Conservation (phyloP, 2,888 invertebrate genomes). For the Tachystola acroxantha region DNA sequence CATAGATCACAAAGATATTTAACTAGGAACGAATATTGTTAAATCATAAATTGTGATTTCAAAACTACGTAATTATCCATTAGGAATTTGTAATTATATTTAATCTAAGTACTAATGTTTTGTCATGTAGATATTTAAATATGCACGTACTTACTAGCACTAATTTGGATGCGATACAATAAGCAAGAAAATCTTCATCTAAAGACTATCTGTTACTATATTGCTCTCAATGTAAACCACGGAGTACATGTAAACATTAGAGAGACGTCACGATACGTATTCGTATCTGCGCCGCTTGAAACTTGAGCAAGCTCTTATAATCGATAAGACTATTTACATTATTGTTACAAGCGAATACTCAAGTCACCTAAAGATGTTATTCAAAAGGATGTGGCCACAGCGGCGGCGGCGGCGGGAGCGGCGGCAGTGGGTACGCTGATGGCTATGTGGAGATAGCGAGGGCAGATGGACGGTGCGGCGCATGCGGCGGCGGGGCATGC, state of each 20-base stretch:
- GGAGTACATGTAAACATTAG: no score
- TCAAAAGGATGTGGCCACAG: conserved; percentile 55
- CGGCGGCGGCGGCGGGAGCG: conserved; percentile 53
- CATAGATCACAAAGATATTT: conserved; percentile 33
- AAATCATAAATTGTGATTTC: conserved; percentile 13
- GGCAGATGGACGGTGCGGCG: conserved; percentile 44
- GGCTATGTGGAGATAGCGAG: conserved; percentile 71
- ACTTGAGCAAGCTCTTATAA: conserved; percentile 1
- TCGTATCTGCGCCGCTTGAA: neutral
- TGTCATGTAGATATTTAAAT: conserved; percentile 21
- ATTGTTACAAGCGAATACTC: conserved; percentile 7
- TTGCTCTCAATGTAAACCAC: conserved; percentile 11
- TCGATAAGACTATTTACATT: conserved; percentile 1
- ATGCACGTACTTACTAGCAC: conserved; percentile 14
- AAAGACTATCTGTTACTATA: conserved; percentile 9
- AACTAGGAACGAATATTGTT: conserved; percentile 46
- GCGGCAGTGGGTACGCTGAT: conserved; percentile 42
- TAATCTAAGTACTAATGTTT: conserved; percentile 7
- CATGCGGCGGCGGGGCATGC: conserved; percentile 24
- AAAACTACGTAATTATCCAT: conserved; percentile 14
- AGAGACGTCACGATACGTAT: conserved; percentile 10
- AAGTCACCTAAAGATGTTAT: conserved; percentile 21
- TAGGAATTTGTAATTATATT: conserved; percentile 3
- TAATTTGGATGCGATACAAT: conserved; percentile 9
- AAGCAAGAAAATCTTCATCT: conserved; percentile 13